Base-by-base conservation (phyloP, 2,888 invertebrate species). In the Chloroclysta siterata region DNA sequence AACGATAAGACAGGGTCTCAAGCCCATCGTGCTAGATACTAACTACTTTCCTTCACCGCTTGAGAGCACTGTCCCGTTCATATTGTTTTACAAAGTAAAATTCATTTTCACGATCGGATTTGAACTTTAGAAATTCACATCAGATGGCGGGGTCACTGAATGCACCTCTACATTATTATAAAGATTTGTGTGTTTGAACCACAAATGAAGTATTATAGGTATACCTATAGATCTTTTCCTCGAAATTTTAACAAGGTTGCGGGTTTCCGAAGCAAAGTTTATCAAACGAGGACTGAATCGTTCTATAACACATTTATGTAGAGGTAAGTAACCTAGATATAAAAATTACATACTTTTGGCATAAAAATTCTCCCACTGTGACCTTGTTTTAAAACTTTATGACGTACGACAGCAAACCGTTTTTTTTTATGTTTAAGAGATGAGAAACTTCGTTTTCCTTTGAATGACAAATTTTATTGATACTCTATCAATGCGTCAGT, bases 381-480 rank as follows among this genome's bases (percentile, higher is more conserved):
- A 79, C 84, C 81, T 84, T 80, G 83, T 83, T 84, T 79, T 72
- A 79, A 78, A 83, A 83, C 74, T 84, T 84, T 78, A 80, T 80
- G 78, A 75, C 82, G 72, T 83, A 76, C 73, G 79, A 79, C 78
- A 78, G 79, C 84, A 84, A 84, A 86, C 83, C 78, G 79, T 79
- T 85, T 82, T 84, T 82, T 84, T 85, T 85, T 80, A 84, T 80
- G 81, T 83, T 84, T 82, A 84, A 79, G 82, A 76, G 79, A 80
- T 80, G 79, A 79, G 79, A 80, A 83, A 82, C 79, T 78, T 74
- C 72, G 74, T 82, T 73, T n/a, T 66, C 76, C 73, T 74, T 69
- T 75, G 75, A 79, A 77, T 80, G 79, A 78, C 79, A 80, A 77
- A 73, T 80, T 82, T 39, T 83, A 85, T 84, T 69, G 79, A 76